Evolutionary conservation across 2,113 vertebrate genomes (phyloP).

Genomic region (Urocolius indicus): DNA sequence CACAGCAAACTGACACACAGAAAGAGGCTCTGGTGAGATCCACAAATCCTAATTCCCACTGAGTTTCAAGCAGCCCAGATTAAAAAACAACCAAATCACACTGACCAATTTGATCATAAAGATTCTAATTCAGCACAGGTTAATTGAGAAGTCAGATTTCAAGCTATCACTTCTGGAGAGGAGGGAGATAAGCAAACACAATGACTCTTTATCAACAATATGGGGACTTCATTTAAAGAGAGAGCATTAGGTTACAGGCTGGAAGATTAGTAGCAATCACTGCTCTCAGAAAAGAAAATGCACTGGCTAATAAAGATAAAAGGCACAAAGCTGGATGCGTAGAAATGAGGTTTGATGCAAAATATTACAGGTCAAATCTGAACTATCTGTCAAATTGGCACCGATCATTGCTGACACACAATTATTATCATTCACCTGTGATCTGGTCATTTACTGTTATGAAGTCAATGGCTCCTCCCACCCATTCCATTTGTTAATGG

Average conservation of each 20-base stretch:
- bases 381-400: constrained; percentile 59
- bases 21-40: background rate
- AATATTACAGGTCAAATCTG: constrained; percentile 23
- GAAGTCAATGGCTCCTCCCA: constrained; percentile 38
- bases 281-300: constrained; percentile 55
- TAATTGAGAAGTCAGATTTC: constrained; percentile 71
- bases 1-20: constrained; percentile 1
- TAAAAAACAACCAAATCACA: background rate
- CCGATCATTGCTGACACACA: background rate
- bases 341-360: constrained; percentile 62
- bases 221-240: constrained; percentile 60
- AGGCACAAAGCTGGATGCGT: constrained; percentile 42
- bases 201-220: constrained; percentile 62
- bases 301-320: constrained; percentile 60
- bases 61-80: background rate
- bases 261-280: constrained; percentile 62
- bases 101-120: constrained; percentile 1
- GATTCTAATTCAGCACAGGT: constrained; percentile 58
- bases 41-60: constrained; percentile 19
- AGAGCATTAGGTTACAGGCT: constrained; percentile 61
- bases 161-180: constrained; percentile 51
- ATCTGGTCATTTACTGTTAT: constrained; percentile 45
- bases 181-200: constrained; percentile 55
- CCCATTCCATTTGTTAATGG: constrained; percentile 33
- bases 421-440: constrained; percentile 58